Evolutionary conservation across 2,888 invertebrate species (phyloP).

Genomic region (Galerucella nymphaeae): DNA sequence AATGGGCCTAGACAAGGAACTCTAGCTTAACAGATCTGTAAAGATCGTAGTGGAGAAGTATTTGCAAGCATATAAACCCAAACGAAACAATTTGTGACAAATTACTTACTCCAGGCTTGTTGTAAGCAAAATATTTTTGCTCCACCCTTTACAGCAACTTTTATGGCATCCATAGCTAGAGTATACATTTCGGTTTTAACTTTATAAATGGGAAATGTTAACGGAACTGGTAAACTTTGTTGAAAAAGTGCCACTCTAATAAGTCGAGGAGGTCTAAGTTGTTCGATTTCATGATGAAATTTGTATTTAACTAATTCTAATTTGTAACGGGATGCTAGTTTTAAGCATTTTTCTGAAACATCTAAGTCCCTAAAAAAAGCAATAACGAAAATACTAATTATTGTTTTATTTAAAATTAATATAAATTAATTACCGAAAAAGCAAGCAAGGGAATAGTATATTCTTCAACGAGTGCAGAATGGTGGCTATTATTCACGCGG

Average conservation of each 20-base stretch:
- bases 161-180: slow-evolving; percentile 78
- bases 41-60: no score
- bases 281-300: slow-evolving; percentile 68
- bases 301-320: slow-evolving; percentile 38
- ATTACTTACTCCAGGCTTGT: slow-evolving; percentile 94
- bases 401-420: neutral
- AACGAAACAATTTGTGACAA: no score
- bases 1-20: no score
- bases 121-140: slow-evolving; percentile 94
- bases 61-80: no score
- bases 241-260: slow-evolving; percentile 90
- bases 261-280: slow-evolving; percentile 75
- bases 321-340: slow-evolving; percentile 38
- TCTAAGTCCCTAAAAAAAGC: slow-evolving; percentile 33
- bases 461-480: no score
- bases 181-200: slow-evolving; percentile 15
- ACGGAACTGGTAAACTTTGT: slow-evolving; percentile 64
- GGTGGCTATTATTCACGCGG: no score
- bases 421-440: neutral
- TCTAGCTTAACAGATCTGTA: no score
- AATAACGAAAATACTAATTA: neutral
- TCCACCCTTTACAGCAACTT: slow-evolving; percentile 78
- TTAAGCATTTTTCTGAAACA: slow-evolving; percentile 40
- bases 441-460: no score
- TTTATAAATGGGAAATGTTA: slow-evolving; percentile 18